A percentile compares a stretch with the other conserved stretches of the same genome.
phyloP scores from a whole-genome alignment of 1,140 invertebrate species.

The Aethina tumida region DNA sequence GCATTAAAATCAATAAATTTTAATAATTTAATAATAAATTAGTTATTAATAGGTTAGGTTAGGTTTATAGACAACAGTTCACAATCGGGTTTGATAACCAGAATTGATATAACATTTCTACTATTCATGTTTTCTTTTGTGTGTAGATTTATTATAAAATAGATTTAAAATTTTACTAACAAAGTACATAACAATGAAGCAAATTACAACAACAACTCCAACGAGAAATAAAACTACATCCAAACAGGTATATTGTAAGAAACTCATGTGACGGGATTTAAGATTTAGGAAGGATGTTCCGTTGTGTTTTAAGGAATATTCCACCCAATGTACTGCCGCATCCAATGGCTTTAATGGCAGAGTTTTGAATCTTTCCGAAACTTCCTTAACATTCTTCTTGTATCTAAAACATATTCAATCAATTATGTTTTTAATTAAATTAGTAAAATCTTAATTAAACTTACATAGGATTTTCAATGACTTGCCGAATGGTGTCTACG shows the following conservation, averaged over 20 bases:
- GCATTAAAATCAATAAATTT: too few relatives aligned
- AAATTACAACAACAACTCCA: too few relatives aligned
- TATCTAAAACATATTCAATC: conserved; percentile 24
- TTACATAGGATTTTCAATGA: neutral
- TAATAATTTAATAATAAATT: too few relatives aligned
- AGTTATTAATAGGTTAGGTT: too few relatives aligned
- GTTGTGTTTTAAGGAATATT: conserved; percentile 24
- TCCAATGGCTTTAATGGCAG: conserved; percentile 19
- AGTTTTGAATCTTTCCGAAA: conserved; percentile 20
- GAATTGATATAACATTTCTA: too few relatives aligned
- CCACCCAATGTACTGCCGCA: conserved; percentile 29
- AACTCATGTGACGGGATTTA: conserved; percentile 6
- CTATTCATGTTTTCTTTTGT: too few relatives aligned
- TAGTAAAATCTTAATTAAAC: neutral
- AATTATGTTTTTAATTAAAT: neutral
- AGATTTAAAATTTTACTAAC: too few relatives aligned
- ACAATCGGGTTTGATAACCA: too few relatives aligned
- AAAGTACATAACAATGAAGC: too few relatives aligned
- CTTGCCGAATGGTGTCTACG: neutral
- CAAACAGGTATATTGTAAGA: conserved; percentile 4
- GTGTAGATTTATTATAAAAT: too few relatives aligned
- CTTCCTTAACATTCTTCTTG: conserved; percentile 14
- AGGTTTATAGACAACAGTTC: too few relatives aligned
- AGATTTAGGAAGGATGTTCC: conserved; percentile 18
- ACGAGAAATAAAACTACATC: conserved; percentile 15